Conservation (phyloP, 2,797 vertebrate genomes). For the Spondyliosoma cantharus region DNA sequence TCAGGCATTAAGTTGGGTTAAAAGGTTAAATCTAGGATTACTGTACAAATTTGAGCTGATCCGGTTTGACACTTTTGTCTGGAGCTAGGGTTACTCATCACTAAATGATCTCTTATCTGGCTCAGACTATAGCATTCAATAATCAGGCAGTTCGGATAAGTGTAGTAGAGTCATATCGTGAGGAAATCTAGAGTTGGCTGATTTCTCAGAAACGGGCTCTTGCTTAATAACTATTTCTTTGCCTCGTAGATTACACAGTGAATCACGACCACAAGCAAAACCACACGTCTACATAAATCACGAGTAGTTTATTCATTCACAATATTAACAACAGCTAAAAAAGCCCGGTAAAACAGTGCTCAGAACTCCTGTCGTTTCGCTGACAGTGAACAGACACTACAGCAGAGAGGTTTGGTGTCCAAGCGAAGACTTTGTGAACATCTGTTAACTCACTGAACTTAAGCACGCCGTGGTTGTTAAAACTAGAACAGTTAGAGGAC, state of each 20-base stretch:
- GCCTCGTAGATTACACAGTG: not conserved
- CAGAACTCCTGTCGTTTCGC: not conserved
- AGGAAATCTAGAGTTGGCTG: not conserved
- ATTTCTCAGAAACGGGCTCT: constrained; percentile 32
- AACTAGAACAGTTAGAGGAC: not conserved
- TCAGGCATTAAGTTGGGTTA: not conserved
- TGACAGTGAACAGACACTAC: not conserved
- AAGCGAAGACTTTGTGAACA: not conserved
- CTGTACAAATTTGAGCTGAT: not conserved
- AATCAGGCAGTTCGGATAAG: not conserved
- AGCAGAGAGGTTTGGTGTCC: no score
- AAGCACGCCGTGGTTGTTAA: not conserved
- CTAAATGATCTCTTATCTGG: not conserved
- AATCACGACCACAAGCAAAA: constrained; percentile 29
- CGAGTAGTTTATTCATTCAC: not conserved
- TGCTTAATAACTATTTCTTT: not conserved
- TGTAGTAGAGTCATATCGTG: not conserved
- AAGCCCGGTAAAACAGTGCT: not conserved
- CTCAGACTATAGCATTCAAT: not conserved
- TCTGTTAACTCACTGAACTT: not conserved
- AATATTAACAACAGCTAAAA: not conserved
- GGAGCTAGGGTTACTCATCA: not conserved
- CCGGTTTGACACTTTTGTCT: not conserved
- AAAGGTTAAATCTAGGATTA: not conserved
- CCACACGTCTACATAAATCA: not conserved